Evolutionary conservation across 2,113 vertebrate species (phyloP).

Genomic region (Hippocampus barbouri): DNA sequence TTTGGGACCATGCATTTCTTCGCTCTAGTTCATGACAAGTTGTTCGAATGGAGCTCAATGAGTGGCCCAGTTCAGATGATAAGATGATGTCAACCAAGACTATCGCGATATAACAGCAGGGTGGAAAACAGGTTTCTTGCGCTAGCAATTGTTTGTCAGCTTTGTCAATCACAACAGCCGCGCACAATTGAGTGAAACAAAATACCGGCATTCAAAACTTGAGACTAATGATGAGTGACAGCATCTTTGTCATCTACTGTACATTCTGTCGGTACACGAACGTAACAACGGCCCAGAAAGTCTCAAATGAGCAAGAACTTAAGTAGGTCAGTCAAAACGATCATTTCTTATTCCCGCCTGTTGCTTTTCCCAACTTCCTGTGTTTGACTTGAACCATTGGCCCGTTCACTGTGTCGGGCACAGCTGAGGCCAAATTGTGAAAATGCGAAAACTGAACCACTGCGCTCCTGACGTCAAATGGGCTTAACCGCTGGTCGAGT

Average conservation of each 20-base stretch:
- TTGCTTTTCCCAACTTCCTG: not conserved
- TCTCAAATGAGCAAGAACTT: not conserved
- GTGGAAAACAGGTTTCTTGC: not conserved
- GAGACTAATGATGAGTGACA: conserved; percentile 8
- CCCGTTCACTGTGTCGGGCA: not conserved
- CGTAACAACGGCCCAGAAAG: not conserved
- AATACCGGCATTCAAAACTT: not conserved
- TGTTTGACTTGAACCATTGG: conserved; percentile 8
- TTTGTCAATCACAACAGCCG: not conserved
- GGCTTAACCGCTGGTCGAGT: conserved; percentile 56
- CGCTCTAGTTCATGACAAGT: not conserved
- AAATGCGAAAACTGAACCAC: conserved; percentile 53
- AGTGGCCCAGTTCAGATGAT: not conserved
- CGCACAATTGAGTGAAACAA: conserved; percentile 3
- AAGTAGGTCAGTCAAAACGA: not conserved
- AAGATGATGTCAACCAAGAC: not conserved
- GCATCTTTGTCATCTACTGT: conserved; percentile 1
- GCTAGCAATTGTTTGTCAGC: not conserved
- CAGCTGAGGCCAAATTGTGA: not conserved
- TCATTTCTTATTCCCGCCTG: not conserved
- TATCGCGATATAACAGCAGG: not conserved
- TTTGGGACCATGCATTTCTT: not conserved
- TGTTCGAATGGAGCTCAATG: too few relatives aligned
- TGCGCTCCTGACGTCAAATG: conserved; percentile 35
- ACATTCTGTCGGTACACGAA: not conserved